Evolutionary conservation across 2,888 invertebrate species (phyloP).

Genomic region (Acrobasis suavella): DNA sequence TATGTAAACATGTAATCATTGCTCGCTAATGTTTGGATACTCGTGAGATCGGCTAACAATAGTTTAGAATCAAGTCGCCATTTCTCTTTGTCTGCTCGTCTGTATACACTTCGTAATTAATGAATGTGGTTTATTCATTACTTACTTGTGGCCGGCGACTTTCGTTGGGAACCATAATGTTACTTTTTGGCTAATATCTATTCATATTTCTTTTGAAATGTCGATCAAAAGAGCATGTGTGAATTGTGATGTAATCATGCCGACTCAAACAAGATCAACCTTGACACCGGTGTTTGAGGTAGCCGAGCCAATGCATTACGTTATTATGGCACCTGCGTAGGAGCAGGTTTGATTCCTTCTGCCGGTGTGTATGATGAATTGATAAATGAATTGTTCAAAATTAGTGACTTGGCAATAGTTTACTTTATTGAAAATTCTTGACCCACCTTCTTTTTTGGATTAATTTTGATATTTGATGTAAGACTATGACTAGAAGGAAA

Average conservation of each 20-base stretch:
- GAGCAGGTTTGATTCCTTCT: no score
- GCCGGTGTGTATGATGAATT: no score
- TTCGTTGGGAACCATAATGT: no score
- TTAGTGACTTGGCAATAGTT: no score
- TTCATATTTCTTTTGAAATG: background rate
- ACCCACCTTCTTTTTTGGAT: no score
- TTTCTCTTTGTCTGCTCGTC: background rate
- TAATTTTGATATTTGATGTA: no score
- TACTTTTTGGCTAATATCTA: background rate
- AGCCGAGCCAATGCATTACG: background rate
- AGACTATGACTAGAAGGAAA: no score
- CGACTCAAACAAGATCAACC: constrained; percentile 16
- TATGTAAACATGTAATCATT: constrained; percentile 13
- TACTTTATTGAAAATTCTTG: no score
- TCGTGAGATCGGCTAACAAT: constrained; percentile 5
- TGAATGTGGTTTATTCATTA: background rate
- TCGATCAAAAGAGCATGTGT: background rate
- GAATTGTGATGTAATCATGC: constrained; percentile 3
- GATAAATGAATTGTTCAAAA: no score
- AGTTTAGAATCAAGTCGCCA: background rate
- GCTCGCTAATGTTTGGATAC: constrained; percentile 5
- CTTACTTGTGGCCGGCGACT: background rate
- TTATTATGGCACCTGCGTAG: background rate
- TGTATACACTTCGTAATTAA: background rate
- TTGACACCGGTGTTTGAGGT: background rate